phyloP scores from a whole-genome alignment of 2,888 invertebrate genomes.

The Eulithis prunata region DNA sequence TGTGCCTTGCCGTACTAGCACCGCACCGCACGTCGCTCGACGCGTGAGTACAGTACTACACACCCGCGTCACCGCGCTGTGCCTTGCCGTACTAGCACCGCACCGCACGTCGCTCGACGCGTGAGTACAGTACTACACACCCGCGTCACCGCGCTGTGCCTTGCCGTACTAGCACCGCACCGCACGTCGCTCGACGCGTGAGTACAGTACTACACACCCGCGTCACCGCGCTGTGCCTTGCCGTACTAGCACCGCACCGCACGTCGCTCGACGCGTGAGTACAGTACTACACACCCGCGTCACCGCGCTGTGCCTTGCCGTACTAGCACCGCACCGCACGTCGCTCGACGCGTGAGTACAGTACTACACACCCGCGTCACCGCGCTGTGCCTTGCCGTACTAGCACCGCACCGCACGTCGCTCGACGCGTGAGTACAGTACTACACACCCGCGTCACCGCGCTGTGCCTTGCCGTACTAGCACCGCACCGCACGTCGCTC shows the following conservation, averaged over 20 bases:
- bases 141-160: conserved; percentile 90
- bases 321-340: conserved; percentile 88
- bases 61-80: conserved; percentile 88
- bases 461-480: too few relatives aligned
- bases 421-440: too few relatives aligned
- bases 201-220: conserved; percentile 54
- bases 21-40: conserved; percentile 91
- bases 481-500: too few relatives aligned
- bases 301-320: conserved; percentile 89
- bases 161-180: conserved; percentile 89
- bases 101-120: conserved; percentile 91
- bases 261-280: conserved; percentile 90
- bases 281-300: conserved; percentile 71
- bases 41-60: conserved; percentile 78
- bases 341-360: conserved; percentile 88
- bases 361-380: too few relatives aligned
- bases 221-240: conserved; percentile 89
- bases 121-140: conserved; percentile 61
- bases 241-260: conserved; percentile 88
- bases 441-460: too few relatives aligned
- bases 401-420: too few relatives aligned
- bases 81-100: conserved; percentile 89
- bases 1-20: conserved; percentile 89
- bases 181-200: conserved; percentile 91
- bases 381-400: too few relatives aligned